Evolutionary conservation across 2,888 invertebrate species (phyloP), one percentile per base, ranked within the genome.

Genomic region (Standfussiana lucernea): DNA sequence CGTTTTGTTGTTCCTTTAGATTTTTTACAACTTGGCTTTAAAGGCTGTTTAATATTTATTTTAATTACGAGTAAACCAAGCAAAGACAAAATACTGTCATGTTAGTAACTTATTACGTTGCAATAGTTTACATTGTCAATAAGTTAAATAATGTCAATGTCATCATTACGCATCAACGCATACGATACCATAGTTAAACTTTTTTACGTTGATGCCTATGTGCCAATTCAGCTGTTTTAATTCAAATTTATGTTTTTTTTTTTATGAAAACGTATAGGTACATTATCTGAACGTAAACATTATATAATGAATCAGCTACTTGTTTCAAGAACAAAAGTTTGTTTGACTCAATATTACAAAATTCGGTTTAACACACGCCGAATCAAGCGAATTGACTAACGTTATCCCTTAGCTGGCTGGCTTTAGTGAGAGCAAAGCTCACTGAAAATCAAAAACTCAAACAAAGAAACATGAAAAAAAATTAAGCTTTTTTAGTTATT

Each of bases 1-100:
- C 76, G 87, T 85, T 88, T 86, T 35, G 73, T 84, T 84, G 66
- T 72, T 84, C 59, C 75, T 70, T 59, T 10, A 53, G 71, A 35
- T 62, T 66, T 62, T 53, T 53, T 61, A 24, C 10, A 65, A 64
- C 18, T 37, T 24, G 24, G 15, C 18, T 53, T 50, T n/a, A n/a
- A 32, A 45, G n/a, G 53, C 15, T 28, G 4, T 28, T 56, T 15
- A 24, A 56, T 28, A 56, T 56, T 56, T 56, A 56, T 56, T 56
- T 56, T 28, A 28, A 56, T n/a, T n/a, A 15, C 28, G 1, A 28
- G 7, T 7, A 28, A 56, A 53, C 5, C n/a, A 53, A 53, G n/a
- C 13, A 53, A 37, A 10, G 18, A 15, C 18, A 11, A 50, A 37
- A 32, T 50, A 24, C 11, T 11, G 11, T 21, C 11, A 3, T 53